Conservation (phyloP, 2,113 vertebrate genomes). For the Nipponia nippon region DNA sequence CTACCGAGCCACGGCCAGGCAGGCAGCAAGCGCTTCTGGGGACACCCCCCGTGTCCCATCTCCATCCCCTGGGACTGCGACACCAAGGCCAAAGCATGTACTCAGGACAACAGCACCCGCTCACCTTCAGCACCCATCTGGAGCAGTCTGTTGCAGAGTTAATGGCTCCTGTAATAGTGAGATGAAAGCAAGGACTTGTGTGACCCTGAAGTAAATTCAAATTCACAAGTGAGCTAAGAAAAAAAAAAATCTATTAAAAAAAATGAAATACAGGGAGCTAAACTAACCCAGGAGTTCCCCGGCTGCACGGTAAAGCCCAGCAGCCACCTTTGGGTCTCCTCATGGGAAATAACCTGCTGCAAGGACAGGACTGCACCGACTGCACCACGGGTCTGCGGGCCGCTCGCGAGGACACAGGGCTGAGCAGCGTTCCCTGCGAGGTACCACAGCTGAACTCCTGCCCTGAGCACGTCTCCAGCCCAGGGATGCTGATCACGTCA, state of each 20-base stretch:
- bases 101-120: neutral
- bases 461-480: neutral
- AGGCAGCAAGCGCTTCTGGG: neutral
- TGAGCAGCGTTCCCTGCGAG: neutral
- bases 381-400: neutral
- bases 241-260: neutral
- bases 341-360: neutral
- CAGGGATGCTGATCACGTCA: neutral
- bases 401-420: neutral
- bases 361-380: neutral
- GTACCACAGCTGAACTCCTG: neutral
- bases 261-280: neutral
- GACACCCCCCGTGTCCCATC: neutral
- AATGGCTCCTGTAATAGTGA: neutral
- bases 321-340: neutral
- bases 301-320: neutral
- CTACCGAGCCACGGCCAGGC: accelerated
- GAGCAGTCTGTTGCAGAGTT: neutral
- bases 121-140: neutral
- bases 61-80: neutral
- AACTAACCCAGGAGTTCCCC: neutral
- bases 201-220: neutral
- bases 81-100: neutral
- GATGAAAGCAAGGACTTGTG: neutral
- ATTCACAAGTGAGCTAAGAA: neutral